These are phyloP conservation scores for Megaustenia siamemsis DNA, from an alignment of 2,888 invertebrate genomes.

Conservation along the genomic window DNA sequence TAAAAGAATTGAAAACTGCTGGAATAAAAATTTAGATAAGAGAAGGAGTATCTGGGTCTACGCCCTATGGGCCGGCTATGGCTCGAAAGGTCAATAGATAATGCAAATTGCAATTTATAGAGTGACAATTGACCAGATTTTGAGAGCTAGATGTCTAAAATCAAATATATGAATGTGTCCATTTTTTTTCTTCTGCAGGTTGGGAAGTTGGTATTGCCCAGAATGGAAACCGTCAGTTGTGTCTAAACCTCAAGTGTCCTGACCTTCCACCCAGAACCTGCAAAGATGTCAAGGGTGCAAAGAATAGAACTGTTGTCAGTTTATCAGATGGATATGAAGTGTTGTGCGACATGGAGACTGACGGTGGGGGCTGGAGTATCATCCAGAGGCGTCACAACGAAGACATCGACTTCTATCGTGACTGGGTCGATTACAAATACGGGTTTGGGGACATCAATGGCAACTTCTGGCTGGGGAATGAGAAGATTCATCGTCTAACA, in stretches of 20 bases:
- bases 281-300: neutral
- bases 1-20: no score
- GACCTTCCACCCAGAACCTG: neutral
- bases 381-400: conserved; percentile 11
- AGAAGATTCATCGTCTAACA: conserved; percentile 32
- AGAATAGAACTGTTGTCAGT: neutral
- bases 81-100: no score
- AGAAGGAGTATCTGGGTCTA: no score
- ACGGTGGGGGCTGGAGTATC: conserved; percentile 34
- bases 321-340: conserved; percentile 11
- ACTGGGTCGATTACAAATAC: conserved; percentile 33
- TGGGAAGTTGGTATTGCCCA: no score
- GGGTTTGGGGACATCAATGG: conserved; percentile 35
- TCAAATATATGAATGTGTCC: no score
- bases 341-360: conserved; percentile 39
- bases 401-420: conserved; percentile 28
- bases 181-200: no score
- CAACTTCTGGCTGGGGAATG: conserved; percentile 39
- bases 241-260: neutral
- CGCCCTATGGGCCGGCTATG: no score
- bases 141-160: no score
- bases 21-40: no score
- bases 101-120: no score
- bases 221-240: neutral
- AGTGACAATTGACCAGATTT: no score